phyloP scores from a whole-genome alignment of 2,797 vertebrate species.

The Tiaroga cobitis region DNA sequence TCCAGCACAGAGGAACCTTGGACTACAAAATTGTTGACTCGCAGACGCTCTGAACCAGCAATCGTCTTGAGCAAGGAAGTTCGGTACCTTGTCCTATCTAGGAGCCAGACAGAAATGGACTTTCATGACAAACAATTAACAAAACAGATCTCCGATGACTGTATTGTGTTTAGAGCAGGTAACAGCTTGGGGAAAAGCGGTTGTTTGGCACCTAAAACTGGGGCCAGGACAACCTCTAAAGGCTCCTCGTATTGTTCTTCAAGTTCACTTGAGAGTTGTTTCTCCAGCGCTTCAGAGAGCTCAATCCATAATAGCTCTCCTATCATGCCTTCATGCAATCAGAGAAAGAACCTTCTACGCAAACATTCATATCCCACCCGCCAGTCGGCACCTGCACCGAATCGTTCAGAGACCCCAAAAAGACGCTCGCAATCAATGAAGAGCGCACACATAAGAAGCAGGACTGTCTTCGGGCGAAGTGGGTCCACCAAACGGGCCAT shows the following conservation, averaged over 20 bases:
- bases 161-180: conserved; percentile 51
- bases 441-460: conserved; percentile 65
- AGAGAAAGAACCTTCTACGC: conserved; percentile 62
- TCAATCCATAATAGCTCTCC: conserved; percentile 77
- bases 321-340: conserved; percentile 68
- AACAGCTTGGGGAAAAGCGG: conserved; percentile 32
- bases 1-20: conserved; percentile 60
- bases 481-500: conserved; percentile 57
- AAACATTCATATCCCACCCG: conserved; percentile 71
- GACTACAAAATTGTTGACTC: conserved; percentile 65
- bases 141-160: conserved; percentile 69
- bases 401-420: conserved; percentile 68
- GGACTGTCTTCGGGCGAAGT: conserved; percentile 62
- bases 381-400: conserved; percentile 57
- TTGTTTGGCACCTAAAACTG: conserved; percentile 6
- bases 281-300: conserved; percentile 69
- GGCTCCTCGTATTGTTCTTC: conserved; percentile 66
- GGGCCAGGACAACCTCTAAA: conserved; percentile 20
- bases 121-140: conserved; percentile 60
- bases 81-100: conserved; percentile 70
- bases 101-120: conserved; percentile 73
- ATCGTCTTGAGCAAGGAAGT: conserved; percentile 62
- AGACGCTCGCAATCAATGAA: conserved; percentile 81
- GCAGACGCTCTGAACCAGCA: conserved; percentile 83
- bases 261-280: conserved; percentile 74